Base-by-base conservation (phyloP, 2,888 invertebrate species). In the Eristalis tenax region DNA sequence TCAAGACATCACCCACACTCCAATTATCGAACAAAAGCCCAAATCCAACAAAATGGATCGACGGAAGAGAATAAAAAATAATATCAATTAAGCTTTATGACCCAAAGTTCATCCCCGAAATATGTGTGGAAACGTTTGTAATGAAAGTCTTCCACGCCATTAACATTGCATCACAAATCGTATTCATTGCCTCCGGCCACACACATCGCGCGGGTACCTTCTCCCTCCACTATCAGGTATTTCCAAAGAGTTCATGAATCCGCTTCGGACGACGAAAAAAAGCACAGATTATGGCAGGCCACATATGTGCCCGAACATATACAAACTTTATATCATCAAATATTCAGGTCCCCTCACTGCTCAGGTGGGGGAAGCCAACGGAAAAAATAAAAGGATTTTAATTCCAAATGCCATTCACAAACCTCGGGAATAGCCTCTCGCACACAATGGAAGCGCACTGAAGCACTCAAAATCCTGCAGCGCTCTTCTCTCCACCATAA, bases 311-410 rank as follows among this genome's bases (percentile, higher is more conserved):
- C 63, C 59, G 59, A 63, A 40, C 61, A 26, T 71, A 35, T 18
- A 66, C 38, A 65, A 74, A 69, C 78, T 78, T 71, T 71, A 76
- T 64, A 57, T 74, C 83, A 78, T 86, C 74, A 83, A 83, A 86
- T 83, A 86, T 86, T 86, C 74, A 86, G 78, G 75, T 63, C 40
- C 70, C n/a, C 59, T 66, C 22, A 32, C 59, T 57, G 61, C 50
- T 74, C 59, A 63, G 22, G 32, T 35, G 35, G 64, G 56, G 38
- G 57, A 28, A 66, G 28, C 10, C 43, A 65, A 63, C 38, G 13
- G 23, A 63, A 38, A 71, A 43, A 43, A 69, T 22, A n/a, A 71
- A 32, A n/a, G 59, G 73, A 78, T 77, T 69, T 64, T 76, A 81
- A 81, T 81, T 77, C 81, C 50, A 81, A 81, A 61, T 63, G 65